Evolutionary conservation across 2,113 vertebrate genomes (phyloP).

Genomic region (Callipepla californica): DNA sequence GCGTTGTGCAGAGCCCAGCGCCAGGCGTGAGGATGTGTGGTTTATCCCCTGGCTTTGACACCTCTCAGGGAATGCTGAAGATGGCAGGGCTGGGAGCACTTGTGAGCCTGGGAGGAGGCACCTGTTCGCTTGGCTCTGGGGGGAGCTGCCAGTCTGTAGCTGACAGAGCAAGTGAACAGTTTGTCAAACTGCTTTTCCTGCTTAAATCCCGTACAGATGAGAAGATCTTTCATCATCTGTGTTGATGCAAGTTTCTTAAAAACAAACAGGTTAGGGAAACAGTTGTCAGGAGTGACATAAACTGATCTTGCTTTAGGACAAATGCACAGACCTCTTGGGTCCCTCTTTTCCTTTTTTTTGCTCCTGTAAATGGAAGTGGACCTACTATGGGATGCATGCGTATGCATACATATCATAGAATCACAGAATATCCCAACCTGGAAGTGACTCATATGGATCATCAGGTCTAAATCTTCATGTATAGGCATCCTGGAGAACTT

Average conservation of each 20-base stretch:
- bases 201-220: background rate
- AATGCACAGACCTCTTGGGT: background rate
- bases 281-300: background rate
- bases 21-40: background rate
- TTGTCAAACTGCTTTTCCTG: background rate
- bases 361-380: background rate
- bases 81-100: background rate
- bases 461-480: background rate
- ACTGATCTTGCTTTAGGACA: background rate
- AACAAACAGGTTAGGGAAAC: background rate
- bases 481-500: background rate
- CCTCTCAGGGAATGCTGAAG: background rate
- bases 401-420: background rate
- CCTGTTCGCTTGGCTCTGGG: slow-evolving; percentile 11
- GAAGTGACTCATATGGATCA: too few relatives aligned
- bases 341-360: background rate
- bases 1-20: background rate
- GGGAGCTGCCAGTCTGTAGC: background rate
- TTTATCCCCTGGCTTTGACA: background rate
- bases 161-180: background rate
- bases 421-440: too few relatives aligned
- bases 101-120: background rate
- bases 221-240: background rate
- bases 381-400: background rate
- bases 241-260: background rate